A percentile compares a stretch with the other conserved stretches of the same genome.
These are phyloP conservation scores for Dunckerocampus dactyliophorus DNA, from an alignment of 2,113 vertebrate genomes.

Conservation along the genomic window DNA sequence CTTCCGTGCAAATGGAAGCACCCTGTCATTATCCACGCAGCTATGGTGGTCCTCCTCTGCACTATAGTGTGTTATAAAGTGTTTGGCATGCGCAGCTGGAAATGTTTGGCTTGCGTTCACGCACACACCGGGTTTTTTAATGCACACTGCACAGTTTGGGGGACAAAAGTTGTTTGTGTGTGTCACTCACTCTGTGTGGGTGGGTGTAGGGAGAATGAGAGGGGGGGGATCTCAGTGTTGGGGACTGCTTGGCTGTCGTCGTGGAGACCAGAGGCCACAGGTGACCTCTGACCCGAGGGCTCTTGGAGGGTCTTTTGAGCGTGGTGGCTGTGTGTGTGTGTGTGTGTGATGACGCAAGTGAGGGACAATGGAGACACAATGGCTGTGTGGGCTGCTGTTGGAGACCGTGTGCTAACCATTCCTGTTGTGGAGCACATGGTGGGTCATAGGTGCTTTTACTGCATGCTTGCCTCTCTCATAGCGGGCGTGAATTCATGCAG, in stretches of 20 bases:
- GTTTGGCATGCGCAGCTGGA: constrained; percentile 34
- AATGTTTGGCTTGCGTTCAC: constrained; percentile 48
- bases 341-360: constrained; percentile 39
- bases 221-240: constrained; percentile 28
- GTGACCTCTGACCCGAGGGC: constrained; percentile 66
- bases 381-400: constrained; percentile 22
- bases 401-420: constrained; percentile 14
- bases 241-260: constrained; percentile 64
- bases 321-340: constrained; percentile 34
- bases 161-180: constrained; percentile 63
- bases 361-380: constrained; percentile 47
- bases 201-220: background rate
- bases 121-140: constrained; percentile 36
- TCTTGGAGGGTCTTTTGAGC: constrained; percentile 41
- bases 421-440: background rate
- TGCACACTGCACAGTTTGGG: constrained; percentile 32
- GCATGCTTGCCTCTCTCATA: background rate
- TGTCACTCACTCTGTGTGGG: constrained; percentile 3
- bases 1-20: too few species aligned
- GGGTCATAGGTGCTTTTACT: background rate
- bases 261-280: constrained; percentile 71
- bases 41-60: constrained; percentile 27
- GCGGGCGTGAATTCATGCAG: background rate
- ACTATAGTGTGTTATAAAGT: constrained; percentile 20
- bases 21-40: constrained; percentile 4